Base-by-base conservation (phyloP, 1,140 invertebrate species). In the Teleogryllus occipitalis region DNA sequence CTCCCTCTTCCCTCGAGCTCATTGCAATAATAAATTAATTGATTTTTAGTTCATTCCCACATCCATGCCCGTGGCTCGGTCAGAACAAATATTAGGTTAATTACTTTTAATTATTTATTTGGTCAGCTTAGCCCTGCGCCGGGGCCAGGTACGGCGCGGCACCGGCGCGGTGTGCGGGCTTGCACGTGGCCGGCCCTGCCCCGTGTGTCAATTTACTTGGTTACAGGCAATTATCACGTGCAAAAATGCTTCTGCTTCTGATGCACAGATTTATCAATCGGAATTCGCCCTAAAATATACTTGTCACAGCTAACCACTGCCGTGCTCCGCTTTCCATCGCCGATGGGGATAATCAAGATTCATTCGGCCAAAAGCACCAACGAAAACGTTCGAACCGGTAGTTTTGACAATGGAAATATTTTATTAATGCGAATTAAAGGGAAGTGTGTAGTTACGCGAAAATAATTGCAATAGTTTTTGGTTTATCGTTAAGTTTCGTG, bases 11-110 rank as follows among this genome's bases (percentile, higher is more conserved):
- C 54, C 54, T 65, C 54, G 54, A 65, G 54, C 54, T 65, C 54
- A 65, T 65, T 65, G 54, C 54, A 14, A 65, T 65, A 65, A 65
- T 65, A 65, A 65, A 65, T 65, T 65, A 65, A 65, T 65, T 65
- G 54, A 65, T 65, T 65, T 65, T 65, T 65, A 65, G 54, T 65
- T 65, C 54, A 65, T 65, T 65, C 54, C 54, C 54, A 65, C 54
- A 65, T 65, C 54, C 54, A 10, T 65, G 54, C 54, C 54, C 18
- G 54, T 65, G 54, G 54, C 54, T 65, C 54, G 54, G 54, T 65
- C 54, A 18, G 54, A 65, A 65, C 54, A 65, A 65, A 65, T 65
- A 65, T 65, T 65, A 65, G 54, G 54, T 65, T 65, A 65, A 65
- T 65, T 65, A 65, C 54, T 65, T 65, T 65, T 65, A 65, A 65